phyloP scores from a whole-genome alignment of 2,113 vertebrate species.

The Paracyprichromis sp. region DNA sequence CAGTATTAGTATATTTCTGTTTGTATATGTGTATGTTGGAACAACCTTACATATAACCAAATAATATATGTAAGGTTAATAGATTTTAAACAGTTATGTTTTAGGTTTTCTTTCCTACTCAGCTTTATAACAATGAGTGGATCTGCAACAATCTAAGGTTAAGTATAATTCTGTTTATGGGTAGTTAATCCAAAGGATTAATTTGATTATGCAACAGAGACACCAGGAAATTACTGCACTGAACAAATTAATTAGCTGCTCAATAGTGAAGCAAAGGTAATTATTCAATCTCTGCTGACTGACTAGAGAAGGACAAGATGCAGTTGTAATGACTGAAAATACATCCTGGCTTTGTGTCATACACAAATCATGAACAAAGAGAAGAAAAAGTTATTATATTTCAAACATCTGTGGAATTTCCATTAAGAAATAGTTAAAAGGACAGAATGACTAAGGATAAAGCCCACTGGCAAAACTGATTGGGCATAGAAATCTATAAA shows the following conservation, averaged over 20 bases:
- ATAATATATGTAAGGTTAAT: background rate
- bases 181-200: background rate
- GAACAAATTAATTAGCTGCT: conserved; percentile 44
- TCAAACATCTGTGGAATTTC: background rate
- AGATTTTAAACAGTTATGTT: background rate
- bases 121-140: background rate
- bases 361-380: background rate
- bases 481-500: background rate
- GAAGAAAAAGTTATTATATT: background rate
- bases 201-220: conserved; percentile 2
- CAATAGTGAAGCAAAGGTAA: background rate
- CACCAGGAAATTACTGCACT: background rate
- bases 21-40: background rate
- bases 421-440: background rate
- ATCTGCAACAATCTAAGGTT: background rate
- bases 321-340: background rate
- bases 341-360: background rate
- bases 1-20: background rate
- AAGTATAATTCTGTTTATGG: background rate
- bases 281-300: conserved; percentile 6
- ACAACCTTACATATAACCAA: background rate
- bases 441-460: background rate
- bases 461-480: background rate
- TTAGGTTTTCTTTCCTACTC: background rate
- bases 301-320: background rate